These are phyloP conservation scores for Ostrea denselamellosa DNA, from an alignment of 1,140 invertebrate species.

Conservation along the genomic window DNA sequence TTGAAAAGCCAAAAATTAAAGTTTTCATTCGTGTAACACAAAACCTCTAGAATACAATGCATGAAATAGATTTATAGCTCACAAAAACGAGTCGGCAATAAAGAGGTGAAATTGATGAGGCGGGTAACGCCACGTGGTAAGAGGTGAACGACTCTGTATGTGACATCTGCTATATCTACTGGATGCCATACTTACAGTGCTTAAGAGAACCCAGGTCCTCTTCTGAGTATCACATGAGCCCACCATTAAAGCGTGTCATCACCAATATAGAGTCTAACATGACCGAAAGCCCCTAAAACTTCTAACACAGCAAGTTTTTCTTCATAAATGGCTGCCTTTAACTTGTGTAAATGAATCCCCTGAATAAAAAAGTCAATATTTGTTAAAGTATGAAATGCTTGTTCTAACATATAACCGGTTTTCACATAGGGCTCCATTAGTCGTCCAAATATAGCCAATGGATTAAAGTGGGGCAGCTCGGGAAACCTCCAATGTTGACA, in stretches of 20 bases:
- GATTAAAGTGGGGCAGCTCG: conserved; percentile 25
- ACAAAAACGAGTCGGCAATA: background rate
- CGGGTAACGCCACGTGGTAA: conserved; percentile 21
- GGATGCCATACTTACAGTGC: background rate
- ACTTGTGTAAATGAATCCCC: conserved; percentile 28
- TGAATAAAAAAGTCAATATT: conserved; percentile 45
- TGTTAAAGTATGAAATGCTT: conserved; percentile 42
- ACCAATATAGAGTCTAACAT: background rate
- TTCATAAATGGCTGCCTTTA: conserved; percentile 24
- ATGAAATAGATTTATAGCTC: background rate
- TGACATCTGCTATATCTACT: conserved; percentile 14
- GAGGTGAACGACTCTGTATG: background rate
- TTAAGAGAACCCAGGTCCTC: background rate
- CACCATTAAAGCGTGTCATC: background rate
- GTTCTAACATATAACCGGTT: conserved; percentile 41
- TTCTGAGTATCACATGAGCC: background rate
- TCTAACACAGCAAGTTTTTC: conserved; percentile 31
- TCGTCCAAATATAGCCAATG: conserved; percentile 27
- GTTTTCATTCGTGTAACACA: background rate
- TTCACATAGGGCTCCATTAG: conserved; percentile 41
- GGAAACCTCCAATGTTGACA: conserved; percentile 15
- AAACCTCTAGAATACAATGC: background rate
- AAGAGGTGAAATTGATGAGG: conserved; percentile 30
- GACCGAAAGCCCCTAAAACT: background rate
- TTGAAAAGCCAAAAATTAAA: background rate